phyloP scores from a whole-genome alignment of 2,113 vertebrate species.

The Struthio camelus region DNA sequence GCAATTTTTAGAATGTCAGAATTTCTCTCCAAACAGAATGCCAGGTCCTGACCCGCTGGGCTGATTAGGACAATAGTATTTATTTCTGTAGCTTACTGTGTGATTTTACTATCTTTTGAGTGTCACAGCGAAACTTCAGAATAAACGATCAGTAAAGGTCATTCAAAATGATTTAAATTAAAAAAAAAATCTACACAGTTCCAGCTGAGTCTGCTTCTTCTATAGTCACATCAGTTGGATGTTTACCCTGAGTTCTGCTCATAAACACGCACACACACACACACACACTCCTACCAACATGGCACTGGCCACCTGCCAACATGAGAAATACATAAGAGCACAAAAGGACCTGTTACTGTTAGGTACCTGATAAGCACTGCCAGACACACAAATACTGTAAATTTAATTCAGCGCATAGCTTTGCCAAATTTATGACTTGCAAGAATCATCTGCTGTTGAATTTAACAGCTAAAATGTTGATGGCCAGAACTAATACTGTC shows the following conservation, averaged over 20 bases:
- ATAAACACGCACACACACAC: background rate
- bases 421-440: background rate
- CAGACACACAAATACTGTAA: background rate
- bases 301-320: background rate
- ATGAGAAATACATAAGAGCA: background rate
- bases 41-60: background rate
- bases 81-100: background rate
- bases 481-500: background rate
- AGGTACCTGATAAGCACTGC: background rate
- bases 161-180: background rate
- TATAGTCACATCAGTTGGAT: accelerated
- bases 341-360: background rate
- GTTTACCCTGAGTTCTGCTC: background rate
- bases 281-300: background rate
- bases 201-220: background rate
- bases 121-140: background rate
- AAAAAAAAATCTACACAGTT: background rate
- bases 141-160: constrained; percentile 24
- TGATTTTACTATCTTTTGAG: background rate
- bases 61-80: background rate
- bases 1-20: background rate
- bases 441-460: background rate
- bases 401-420: background rate
- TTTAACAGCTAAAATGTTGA: background rate
- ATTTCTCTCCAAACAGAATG: constrained; percentile 14